phyloP scores from a whole-genome alignment of 2,888 invertebrate genomes.

The Meiosimyza platycephala region DNA sequence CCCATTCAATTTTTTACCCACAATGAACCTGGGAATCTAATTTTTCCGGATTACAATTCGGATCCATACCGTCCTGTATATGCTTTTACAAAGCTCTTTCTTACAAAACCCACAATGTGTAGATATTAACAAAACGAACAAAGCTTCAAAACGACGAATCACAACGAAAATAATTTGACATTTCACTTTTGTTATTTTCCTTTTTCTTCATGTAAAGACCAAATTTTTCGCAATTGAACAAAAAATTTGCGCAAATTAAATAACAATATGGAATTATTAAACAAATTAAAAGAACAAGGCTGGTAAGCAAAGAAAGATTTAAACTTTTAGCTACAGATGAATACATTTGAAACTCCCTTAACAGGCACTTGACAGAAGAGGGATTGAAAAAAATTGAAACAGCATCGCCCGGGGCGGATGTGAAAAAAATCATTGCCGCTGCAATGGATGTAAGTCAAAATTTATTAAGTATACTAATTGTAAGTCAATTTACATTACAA shows the following conservation, averaged over 20 bases:
- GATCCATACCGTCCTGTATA: too few species aligned
- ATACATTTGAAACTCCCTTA: conserved; percentile 55
- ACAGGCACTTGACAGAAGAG: conserved; percentile 79
- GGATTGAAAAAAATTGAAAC: conserved; percentile 77
- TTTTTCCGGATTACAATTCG: too few species aligned
- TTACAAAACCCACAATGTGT: not conserved
- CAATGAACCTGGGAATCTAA: too few species aligned
- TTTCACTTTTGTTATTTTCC: conserved; percentile 15
- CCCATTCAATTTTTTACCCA: too few species aligned
- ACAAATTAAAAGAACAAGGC: conserved; percentile 75
- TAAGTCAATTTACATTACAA: not conserved
- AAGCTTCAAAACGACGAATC: not conserved
- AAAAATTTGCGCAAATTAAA: conserved; percentile 10
- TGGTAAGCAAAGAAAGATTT: conserved; percentile 70
- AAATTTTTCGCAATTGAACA: not conserved
- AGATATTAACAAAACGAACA: not conserved
- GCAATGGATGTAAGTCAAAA: conserved; percentile 78
- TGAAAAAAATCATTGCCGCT: conserved; percentile 73
- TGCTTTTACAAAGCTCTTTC: not conserved
- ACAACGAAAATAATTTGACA: conserved; percentile 8
- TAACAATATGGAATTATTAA: conserved; percentile 71
- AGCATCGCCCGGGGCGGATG: conserved; percentile 66
- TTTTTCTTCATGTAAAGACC: conserved; percentile 1
- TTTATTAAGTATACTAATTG: conserved; percentile 1
- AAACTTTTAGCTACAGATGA: not conserved